Conservation (phyloP, 1,140 invertebrate genomes). For the Eufriesea mexicana region DNA sequence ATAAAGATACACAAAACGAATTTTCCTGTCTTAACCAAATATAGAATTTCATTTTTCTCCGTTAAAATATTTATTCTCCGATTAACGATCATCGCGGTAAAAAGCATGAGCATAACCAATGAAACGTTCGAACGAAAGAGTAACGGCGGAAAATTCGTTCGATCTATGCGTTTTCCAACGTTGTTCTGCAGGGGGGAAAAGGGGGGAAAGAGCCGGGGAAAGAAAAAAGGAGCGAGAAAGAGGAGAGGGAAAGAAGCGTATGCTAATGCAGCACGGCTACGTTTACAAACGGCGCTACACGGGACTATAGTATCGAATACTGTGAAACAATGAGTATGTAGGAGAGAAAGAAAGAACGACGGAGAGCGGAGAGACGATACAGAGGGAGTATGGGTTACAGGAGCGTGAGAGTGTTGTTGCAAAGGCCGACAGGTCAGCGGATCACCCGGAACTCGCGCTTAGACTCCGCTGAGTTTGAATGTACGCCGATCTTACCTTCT, state of each 20-base stretch:
- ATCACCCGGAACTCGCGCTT: conserved; percentile 83
- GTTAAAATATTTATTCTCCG: not conserved
- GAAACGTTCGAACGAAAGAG: not conserved
- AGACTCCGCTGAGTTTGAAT: conserved; percentile 78
- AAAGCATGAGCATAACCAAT: not conserved
- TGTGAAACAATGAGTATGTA: conserved; percentile 63
- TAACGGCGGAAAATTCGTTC: conserved; percentile 4
- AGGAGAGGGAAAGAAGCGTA: conserved; percentile 59
- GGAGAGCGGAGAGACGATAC: conserved; percentile 72
- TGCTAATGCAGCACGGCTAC: conserved; percentile 67
- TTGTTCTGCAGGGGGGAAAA: conserved; percentile 49
- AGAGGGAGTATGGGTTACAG: conserved; percentile 83
- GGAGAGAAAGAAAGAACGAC: conserved; percentile 62
- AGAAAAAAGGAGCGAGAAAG: conserved; percentile 73
- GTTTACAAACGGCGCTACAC: conserved; percentile 68
- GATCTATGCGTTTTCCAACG: not conserved
- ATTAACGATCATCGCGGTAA: not conserved
- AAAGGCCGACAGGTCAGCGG: conserved; percentile 83
- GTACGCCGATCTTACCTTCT: conserved; percentile 76
- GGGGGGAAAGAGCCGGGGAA: conserved; percentile 49
- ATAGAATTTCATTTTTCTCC: not conserved
- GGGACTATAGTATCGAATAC: conserved; percentile 66
- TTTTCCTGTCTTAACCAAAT: not conserved
- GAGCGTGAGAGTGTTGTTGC: conserved; percentile 83
- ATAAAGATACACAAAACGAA: not conserved